Evolutionary conservation across 2,888 invertebrate species (phyloP).

Genomic region (Eupithecia exiguata): DNA sequence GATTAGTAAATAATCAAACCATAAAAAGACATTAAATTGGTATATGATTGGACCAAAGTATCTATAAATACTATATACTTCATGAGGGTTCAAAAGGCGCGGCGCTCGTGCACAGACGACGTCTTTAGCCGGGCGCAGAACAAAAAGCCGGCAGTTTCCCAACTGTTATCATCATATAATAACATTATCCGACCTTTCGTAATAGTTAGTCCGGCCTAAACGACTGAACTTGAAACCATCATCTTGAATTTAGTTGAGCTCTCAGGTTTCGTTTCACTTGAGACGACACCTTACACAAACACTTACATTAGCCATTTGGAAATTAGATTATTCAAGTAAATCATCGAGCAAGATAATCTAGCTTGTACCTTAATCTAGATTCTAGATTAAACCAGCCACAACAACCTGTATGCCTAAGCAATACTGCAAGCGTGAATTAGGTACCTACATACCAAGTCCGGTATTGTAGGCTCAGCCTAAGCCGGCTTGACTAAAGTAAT

Average conservation of each 20-base stretch:
- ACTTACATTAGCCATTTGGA: too few relatives aligned
- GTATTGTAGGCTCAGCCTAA: neutral
- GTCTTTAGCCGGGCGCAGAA: neutral
- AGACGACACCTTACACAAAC: too few relatives aligned
- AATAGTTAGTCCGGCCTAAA: slow-evolving; percentile 34
- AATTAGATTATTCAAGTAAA: too few relatives aligned
- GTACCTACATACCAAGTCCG: neutral
- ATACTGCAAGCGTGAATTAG: neutral
- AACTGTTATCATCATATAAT: slow-evolving; percentile 41
- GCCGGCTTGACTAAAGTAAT: neutral
- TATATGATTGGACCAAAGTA: too few relatives aligned
- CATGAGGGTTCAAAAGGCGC: neutral
- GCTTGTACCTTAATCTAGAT: neutral
- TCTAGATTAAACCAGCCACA: neutral
- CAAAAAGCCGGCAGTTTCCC: slow-evolving; percentile 19
- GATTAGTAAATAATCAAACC: too few relatives aligned
- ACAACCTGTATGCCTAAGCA: neutral
- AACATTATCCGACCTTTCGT: slow-evolving; percentile 37
- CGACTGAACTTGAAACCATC: slow-evolving; percentile 30
- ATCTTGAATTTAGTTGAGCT: too few relatives aligned
- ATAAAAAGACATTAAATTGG: too few relatives aligned
- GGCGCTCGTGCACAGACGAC: neutral
- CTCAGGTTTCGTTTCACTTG: too few relatives aligned
- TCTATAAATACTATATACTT: too few relatives aligned
- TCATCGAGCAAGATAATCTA: neutral